phyloP scores from a whole-genome alignment of 92 coral and sea anemone genomes.

The Metridium senile region DNA sequence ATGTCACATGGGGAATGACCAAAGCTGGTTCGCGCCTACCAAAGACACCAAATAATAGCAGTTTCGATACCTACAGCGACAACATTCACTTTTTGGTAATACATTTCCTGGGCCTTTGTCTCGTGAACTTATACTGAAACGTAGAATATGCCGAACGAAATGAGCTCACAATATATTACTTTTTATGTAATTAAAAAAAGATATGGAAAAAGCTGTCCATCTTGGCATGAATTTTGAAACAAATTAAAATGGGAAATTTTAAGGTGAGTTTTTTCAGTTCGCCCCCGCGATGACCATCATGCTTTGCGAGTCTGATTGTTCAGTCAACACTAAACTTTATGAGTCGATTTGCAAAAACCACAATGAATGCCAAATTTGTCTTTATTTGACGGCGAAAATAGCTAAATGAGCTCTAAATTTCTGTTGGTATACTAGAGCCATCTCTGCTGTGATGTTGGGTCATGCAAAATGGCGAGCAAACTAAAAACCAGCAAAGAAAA shows the following conservation, averaged over 20 bases:
- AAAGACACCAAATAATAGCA: too few species aligned
- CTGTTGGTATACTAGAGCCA: constrained; percentile 15
- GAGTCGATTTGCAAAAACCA: constrained; percentile 30
- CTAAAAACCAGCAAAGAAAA: constrained; percentile 23
- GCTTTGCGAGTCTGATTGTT: constrained; percentile 18
- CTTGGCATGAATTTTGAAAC: background rate
- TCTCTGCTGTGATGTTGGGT: constrained; percentile 25
- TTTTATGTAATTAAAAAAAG: background rate
- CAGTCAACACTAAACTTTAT: constrained; percentile 23
- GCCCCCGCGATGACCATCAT: constrained; percentile 44
- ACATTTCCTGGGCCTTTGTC: background rate
- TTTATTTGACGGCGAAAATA: constrained; percentile 22
- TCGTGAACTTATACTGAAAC: background rate
- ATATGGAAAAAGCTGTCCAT: background rate
- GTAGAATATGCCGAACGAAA: background rate
- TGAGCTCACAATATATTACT: background rate
- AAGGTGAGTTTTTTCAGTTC: constrained; percentile 1
- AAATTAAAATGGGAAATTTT: background rate
- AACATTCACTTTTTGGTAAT: background rate
- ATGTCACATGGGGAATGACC: constrained; percentile 11
- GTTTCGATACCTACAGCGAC: background rate
- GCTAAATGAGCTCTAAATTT: constrained; percentile 14
- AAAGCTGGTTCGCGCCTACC: constrained; percentile 9
- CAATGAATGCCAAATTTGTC: constrained; percentile 23
- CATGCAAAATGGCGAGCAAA: constrained; percentile 26